A percentile compares a stretch with the other conserved stretches of the same genome.
Conservation (phyloP, 1,140 invertebrate genomes). For the Leguminivora glycinivorella region DNA sequence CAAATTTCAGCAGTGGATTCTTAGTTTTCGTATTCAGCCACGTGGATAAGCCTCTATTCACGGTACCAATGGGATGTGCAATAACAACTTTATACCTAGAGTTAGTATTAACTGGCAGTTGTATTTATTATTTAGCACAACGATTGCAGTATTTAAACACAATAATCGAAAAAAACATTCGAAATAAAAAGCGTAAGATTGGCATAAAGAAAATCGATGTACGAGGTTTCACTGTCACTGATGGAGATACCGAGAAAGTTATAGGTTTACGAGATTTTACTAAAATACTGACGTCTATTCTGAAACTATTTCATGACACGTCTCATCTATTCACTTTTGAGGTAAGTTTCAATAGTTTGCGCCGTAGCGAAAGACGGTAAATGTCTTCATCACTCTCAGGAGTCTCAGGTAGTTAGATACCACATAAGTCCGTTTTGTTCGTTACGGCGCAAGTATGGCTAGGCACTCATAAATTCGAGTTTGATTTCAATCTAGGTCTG, state of each 20-base stretch:
- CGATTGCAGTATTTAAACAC: not conserved
- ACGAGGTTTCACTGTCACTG: not conserved
- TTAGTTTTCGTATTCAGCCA: not conserved
- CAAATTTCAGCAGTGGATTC: not conserved
- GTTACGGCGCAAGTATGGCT: too few relatives aligned
- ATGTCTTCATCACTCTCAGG: too few relatives aligned
- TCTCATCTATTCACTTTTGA: slow-evolving; percentile 30
- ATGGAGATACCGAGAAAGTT: not conserved
- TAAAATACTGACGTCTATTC: slow-evolving; percentile 17
- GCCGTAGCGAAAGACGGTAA: too few relatives aligned
- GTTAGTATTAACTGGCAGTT: slow-evolving; percentile 8
- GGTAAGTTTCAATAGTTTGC: too few relatives aligned
- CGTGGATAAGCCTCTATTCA: slow-evolving; percentile 4
- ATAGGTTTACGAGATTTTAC: slow-evolving; percentile 15
- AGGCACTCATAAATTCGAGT: too few relatives aligned
- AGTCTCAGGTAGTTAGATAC: too few relatives aligned
- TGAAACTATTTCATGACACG: slow-evolving; percentile 31
- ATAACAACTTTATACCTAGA: slow-evolving; percentile 16
- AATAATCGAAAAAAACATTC: not conserved
- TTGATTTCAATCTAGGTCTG: too few relatives aligned
- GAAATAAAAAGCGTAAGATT: not conserved
- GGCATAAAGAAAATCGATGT: not conserved
- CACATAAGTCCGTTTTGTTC: too few relatives aligned
- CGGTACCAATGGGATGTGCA: not conserved
- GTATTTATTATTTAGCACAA: slow-evolving; percentile 26